Evolutionary conservation across 1,140 invertebrate genomes (phyloP), one percentile per base, ranked within the genome.

Genomic region (Drosophila malerkotliana): DNA sequence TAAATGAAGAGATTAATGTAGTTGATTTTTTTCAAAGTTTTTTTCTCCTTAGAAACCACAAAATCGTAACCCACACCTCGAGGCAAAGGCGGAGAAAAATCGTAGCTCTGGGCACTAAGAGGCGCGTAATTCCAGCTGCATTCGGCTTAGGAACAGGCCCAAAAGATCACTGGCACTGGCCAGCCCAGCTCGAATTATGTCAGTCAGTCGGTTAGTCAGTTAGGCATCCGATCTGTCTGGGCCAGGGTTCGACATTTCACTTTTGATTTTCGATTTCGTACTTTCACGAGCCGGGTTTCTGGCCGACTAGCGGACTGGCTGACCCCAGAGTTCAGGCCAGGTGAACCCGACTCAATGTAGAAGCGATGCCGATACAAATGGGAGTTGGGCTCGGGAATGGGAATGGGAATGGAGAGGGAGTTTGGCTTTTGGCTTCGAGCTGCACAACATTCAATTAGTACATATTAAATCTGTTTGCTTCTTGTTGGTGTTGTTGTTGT

Each of bases 381-480:
- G 66, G 63, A 68, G 0, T 64, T 28, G 26, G 26, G 5, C 0
- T 21, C 21, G 58, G 37, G 26, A 0, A 53, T 28, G 26, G 26
- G 26, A 28, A 28, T 28, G 59, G 37, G 26, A 18, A n/a, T 63
- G 59, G 34, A 37, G 24, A 28, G 44, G 58, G 44, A 39, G 59
- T 32, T 28, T 37, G 48, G 34, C 26, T 12, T 32, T 30, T 34
- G 67, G 69, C 41, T 57, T 64, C 55, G 15, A 7, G 44, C 63
- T 80, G 72, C 78, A 80, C 79, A 82, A 82, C 69, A 82, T 82
- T 81, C 79, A 82, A 82, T 82, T 82, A 82, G 79, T 82, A 72
- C 73, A 81, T 82, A 82, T 82, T 74, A 77, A 77, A 77, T 82
- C 81, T 77, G 78, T 73, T 66, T 81, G 77, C 72, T 57, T 55